Evolutionary conservation across 2,888 invertebrate species (phyloP).

Genomic region (Brachyptera putata): DNA sequence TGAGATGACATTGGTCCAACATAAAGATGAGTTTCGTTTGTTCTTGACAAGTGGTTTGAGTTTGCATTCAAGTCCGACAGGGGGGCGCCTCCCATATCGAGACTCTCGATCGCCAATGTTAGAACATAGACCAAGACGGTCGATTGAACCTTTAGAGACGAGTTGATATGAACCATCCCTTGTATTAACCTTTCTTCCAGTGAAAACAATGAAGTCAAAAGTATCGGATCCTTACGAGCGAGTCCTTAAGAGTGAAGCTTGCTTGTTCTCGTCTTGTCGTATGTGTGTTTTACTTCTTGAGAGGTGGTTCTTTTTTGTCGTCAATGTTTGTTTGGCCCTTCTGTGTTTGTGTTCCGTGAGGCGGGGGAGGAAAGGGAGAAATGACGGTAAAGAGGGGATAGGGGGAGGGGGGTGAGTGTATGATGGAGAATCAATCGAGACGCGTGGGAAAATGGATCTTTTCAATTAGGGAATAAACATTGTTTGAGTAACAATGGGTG

Average conservation of each 20-base stretch:
- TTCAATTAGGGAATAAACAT: conserved; percentile 9
- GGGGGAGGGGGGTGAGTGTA: conserved; percentile 4
- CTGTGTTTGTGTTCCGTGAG: conserved; percentile 15
- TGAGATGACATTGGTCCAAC: conserved; percentile 16
- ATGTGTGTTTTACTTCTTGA: conserved; percentile 21
- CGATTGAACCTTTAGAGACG: too few species aligned
- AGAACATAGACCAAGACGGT: too few species aligned
- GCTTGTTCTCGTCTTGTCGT: conserved; percentile 20
- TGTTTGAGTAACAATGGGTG: not conserved
- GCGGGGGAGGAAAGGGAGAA: conserved; percentile 4
- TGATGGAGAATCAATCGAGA: conserved; percentile 12
- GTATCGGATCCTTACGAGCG: conserved; percentile 25
- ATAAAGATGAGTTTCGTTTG: conserved; percentile 27
- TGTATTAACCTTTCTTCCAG: conserved; percentile 4
- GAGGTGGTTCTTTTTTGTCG: conserved; percentile 23
- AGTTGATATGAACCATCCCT: conserved; percentile 15
- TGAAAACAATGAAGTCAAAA: conserved; percentile 30
- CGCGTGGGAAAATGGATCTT: conserved; percentile 18
- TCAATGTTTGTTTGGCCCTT: conserved; percentile 23
- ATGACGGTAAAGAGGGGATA: too few species aligned
- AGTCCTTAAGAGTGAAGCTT: conserved; percentile 16
- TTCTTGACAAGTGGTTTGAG: conserved; percentile 26
- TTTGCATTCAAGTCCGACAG: conserved; percentile 8
- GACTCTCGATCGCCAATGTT: too few species aligned
- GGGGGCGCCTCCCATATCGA: conserved; percentile 19